Conservation (phyloP, 2,797 vertebrate species). For the Sciurus carolinensis region DNA sequence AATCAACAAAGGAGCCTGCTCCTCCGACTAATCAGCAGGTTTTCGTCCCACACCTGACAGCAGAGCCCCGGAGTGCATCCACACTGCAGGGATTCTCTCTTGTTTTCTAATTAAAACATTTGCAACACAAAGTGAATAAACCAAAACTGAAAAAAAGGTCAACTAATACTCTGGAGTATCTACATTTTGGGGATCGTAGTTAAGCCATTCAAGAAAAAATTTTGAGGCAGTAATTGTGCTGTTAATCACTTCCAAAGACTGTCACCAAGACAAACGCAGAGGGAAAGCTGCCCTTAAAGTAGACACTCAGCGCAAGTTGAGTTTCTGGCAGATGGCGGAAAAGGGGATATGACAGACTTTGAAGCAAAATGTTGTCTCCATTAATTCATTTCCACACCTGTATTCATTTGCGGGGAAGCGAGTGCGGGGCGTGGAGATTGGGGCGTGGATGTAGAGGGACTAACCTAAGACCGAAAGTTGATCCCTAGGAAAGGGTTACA, state of each 20-base stretch:
- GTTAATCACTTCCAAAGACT: background rate
- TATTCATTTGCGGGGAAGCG: background rate
- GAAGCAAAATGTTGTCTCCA: background rate
- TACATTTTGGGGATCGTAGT: background rate
- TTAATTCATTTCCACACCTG: constrained; percentile 2
- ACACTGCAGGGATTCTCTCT: background rate
- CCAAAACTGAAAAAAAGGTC: background rate
- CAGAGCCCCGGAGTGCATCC: background rate
- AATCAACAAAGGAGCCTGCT: constrained; percentile 64
- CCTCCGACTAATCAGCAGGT: constrained; percentile 50
- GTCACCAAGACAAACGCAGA: background rate
- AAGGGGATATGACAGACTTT: background rate
- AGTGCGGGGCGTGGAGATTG: fast-evolving
- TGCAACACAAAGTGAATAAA: constrained; percentile 18
- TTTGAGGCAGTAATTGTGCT: background rate
- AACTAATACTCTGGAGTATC: background rate
- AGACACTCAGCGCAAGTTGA: constrained; percentile 28
- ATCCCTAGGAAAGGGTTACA: background rate
- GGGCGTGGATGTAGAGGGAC: no score
- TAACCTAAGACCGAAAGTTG: background rate
- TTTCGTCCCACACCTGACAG: background rate
- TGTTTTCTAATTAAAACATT: constrained; percentile 56
- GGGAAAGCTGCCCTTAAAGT: background rate
- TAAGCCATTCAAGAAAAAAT: background rate
- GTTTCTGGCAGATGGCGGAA: background rate